Evolutionary conservation across 2,888 invertebrate species (phyloP), one percentile per base, ranked within the genome.

Genomic region (Hypena proboscidalis): DNA sequence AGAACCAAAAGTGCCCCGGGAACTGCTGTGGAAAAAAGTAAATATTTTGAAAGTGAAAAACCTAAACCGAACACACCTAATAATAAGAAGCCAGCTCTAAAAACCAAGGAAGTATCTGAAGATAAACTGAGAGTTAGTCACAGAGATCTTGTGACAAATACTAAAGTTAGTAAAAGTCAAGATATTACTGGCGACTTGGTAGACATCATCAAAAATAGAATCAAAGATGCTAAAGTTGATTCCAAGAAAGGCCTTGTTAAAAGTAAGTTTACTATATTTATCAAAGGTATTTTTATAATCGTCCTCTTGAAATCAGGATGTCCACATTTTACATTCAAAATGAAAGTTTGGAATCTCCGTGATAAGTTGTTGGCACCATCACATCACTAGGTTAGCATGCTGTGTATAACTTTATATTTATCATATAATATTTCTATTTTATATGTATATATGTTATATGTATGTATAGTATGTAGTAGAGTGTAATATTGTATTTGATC

Each of bases 141-240:
- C 52, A 83, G 67, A 73, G 88, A 90, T 67, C 57, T 90, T 19
- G 34, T 42, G 3, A 84, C 74, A 63, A 21, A 4, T 8, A 25
- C 75, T 64, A 69, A 25, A 40, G 26, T 75, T 74, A 36, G 23
- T 60, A 20, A 82, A 80, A 79, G 70, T 51, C n/a, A n/a, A n/a
- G 84, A 93, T 77, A 85, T 93, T 2, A 87, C 80, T 32, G 75
- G 73, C 27, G 92, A 92, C 59, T 83, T 93, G 17, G 77, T 92
- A n/a, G 70, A 81, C 39, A 80, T 94, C 33, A 81, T 93, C 27
- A 92, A 92, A 68, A 78, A 70, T 23, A 81, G 91, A 50, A 88
- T 93, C 4, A 81, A 76, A 45, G 83, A 88, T 64, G 87, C 90
- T 49, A 92, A 90, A 67, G 69, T 67, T 9, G 72, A 78, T 38